Evolutionary conservation across 35 echinoderm and acorn worm species (phyloP), one percentile per base, ranked within the genome.

Genomic region (Lytechinus variegatus): DNA sequence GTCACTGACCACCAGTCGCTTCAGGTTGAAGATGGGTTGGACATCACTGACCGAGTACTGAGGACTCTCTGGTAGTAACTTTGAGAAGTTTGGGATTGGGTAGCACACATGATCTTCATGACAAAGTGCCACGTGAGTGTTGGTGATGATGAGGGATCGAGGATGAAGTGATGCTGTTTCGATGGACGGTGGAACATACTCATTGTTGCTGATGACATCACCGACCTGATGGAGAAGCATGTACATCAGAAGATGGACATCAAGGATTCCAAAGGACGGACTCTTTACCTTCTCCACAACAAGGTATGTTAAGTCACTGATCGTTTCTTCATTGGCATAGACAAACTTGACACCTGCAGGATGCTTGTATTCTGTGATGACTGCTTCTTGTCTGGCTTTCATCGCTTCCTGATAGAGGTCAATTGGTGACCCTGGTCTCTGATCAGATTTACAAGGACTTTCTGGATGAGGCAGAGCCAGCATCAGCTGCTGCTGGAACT

Each of bases 91-190:
- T 27, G 98, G 98, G 19, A 99, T 95, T 8, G 98, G 98, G 87
- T 99, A 99, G 58, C 97, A 98, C 33, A 99, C 98, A 71, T 99
- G 98, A 54, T 99, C 97, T 54, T 99, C 97, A 19, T 95, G 88
- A 87, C 97, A 97, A 10, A 99, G 93, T 3, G 95, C 97, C 24
- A 97, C 86, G 56, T 99, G 98, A 16, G 95, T 94, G 89, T 97
- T 97, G 66, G 97, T 98, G 57, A 99, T 91, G 9, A 98, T 92
- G 71, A 99, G 96, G 52, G 98, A 97, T 52, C 98, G 87, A 4
- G 94, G 94, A 27, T 95, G 52, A 53, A 14, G 58, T 27, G 58
- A 66, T 19, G 79, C 66, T 19, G 94, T 95, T 28, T 95, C 79
- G 10, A 87, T 95, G 19, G 44, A 33, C 61, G 58, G 58, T 29